Evolutionary conservation across 2,113 vertebrate species (phyloP).

Genomic region (Eurypyga helias): DNA sequence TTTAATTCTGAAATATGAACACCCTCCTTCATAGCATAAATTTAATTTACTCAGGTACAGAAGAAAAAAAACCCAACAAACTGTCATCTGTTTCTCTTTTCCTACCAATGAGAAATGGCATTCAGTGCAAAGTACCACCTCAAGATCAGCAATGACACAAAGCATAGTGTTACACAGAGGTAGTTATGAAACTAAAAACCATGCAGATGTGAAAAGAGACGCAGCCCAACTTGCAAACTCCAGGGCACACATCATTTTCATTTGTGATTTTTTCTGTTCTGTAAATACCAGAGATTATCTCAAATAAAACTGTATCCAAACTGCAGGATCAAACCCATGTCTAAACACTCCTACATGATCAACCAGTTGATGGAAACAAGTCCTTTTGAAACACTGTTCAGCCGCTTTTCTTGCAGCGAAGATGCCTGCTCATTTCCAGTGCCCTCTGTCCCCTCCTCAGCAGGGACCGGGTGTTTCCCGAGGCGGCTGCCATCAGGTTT

Average conservation of each 20-base stretch:
- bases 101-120: background rate
- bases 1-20: background rate
- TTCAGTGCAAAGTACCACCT: background rate
- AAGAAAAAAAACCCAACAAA: background rate
- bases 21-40: background rate
- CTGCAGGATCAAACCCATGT: background rate
- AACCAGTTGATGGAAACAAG: background rate
- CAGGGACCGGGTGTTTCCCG: background rate
- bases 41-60: background rate
- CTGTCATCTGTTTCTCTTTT: background rate
- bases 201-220: background rate
- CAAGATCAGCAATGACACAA: background rate
- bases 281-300: background rate
- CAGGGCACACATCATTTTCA: background rate
- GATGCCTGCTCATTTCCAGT: no score
- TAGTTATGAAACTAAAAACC: background rate
- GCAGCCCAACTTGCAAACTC: background rate
- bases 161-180: background rate
- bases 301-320: background rate
- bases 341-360: background rate
- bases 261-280: background rate
- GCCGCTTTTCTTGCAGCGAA: background rate
- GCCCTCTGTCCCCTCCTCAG: background rate
- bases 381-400: background rate
- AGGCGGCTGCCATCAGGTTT: rapidly evolving